These are phyloP conservation scores for Lacerta agilis DNA, from an alignment of 2,797 vertebrate genomes.

Conservation along the genomic window DNA sequence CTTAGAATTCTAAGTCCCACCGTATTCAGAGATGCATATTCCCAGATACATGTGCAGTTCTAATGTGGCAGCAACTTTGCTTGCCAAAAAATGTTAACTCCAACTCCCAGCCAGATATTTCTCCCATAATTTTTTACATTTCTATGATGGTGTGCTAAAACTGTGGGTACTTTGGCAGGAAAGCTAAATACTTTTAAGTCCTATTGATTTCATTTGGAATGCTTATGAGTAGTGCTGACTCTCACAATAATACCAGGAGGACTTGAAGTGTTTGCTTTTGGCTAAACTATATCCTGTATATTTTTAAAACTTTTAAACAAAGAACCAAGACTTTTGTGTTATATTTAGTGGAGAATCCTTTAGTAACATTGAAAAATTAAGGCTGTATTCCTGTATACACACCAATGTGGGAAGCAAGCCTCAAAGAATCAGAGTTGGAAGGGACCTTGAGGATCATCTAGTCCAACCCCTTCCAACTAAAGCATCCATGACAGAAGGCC, in stretches of 20 bases:
- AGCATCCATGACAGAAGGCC: too few relatives aligned
- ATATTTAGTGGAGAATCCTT: neutral
- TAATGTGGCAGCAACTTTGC: neutral
- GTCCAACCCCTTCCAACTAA: too few relatives aligned
- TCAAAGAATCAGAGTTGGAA: too few relatives aligned
- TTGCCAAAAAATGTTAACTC: neutral
- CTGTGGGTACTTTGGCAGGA: neutral
- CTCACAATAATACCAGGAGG: neutral
- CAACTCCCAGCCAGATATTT: neutral
- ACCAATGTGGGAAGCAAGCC: neutral
- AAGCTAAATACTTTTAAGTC: neutral
- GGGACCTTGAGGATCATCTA: too few relatives aligned
- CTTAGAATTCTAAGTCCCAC: neutral
- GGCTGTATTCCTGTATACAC: neutral
- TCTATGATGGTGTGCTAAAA: neutral
- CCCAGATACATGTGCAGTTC: neutral
- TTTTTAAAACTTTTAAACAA: neutral
- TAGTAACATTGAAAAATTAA: neutral
- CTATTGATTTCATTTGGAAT: conserved; percentile 2
- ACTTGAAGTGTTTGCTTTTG: neutral
- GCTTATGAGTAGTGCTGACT: neutral
- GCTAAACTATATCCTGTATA: neutral
- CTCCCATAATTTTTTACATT: neutral
- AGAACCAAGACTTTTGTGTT: neutral
- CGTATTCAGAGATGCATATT: neutral